Conservation (phyloP, 2,113 vertebrate species). For the Rutilus rutilus region DNA sequence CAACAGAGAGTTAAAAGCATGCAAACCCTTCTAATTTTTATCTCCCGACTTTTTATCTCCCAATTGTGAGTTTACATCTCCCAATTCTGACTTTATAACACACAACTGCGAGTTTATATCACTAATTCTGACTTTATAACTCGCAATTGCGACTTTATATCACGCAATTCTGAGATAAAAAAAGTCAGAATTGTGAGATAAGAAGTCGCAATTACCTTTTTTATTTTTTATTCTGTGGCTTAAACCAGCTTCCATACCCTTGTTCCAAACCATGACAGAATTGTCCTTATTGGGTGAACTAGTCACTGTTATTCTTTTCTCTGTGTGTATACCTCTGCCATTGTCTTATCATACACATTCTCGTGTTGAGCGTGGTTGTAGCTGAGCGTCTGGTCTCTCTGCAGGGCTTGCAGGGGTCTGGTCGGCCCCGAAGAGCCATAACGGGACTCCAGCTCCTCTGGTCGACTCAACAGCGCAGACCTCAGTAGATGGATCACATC, state of each 20-base stretch:
- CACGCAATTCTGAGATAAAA: no score
- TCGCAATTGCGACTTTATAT: no score
- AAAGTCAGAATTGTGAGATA: no score
- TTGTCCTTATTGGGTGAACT: neutral
- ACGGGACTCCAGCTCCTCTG: conserved; percentile 84
- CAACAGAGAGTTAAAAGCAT: no score
- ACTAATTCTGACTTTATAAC: no score
- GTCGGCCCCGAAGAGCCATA: conserved; percentile 84
- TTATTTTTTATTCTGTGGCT: no score
- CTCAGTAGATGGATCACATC: conserved; percentile 93
- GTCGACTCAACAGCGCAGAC: conserved; percentile 80
- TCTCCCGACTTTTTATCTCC: no score
- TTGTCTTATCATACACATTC: conserved; percentile 90
- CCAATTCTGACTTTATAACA: no score
- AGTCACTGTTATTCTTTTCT: neutral
- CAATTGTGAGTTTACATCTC: no score
- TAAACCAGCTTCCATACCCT: neutral
- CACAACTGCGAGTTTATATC: no score
- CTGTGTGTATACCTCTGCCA: conserved; percentile 84
- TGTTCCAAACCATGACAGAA: neutral
- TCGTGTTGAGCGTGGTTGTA: conserved; percentile 79
- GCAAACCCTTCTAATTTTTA: no score
- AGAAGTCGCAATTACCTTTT: no score
- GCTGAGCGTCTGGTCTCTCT: conserved; percentile 83
- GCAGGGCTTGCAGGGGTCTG: conserved; percentile 86